Evolutionary conservation across 2,113 vertebrate species (phyloP), one percentile per base, ranked within the genome.

Genomic region (Ptyas mucosa): DNA sequence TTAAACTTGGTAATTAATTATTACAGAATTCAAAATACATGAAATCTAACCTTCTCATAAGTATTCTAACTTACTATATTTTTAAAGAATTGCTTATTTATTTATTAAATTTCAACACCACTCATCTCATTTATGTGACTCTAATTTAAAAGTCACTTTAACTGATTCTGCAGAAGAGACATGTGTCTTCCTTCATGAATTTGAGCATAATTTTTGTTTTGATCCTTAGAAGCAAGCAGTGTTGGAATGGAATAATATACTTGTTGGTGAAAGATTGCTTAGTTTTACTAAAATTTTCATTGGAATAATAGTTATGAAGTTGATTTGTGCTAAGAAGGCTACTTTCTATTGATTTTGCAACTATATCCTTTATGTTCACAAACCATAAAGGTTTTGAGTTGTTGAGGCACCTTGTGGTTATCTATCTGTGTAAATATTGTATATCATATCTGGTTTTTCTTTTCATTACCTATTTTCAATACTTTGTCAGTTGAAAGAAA

Each of bases 1-100:
- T 99, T 96, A 99, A 99, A 96, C 94, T 99, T 89, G 98, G 99
- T 99, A 98, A 98, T 98, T 96, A 90, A 94, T 75, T 88, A 75
- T 93, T 94, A 6, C 0, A 1, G 69, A 86, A 92, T 29, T 23
- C 1, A 39, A 75, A 51, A 20, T 51, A 92, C 43, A 2, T 69
- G 51, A 46, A 81, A 75, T 92, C 6, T 52, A 23, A 34, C 8
- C 3, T 54, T 81, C 3, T 81, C n/a, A 39, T 81, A 69, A 69
- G n/a, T 34, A 75, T 39, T 46, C 26, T 51, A 92, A 21, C 12
- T n/a, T n/a, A 23, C n/a, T 21, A n/a, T 57, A n/a, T 14, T 88
- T 69, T 55, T 4, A 21, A 49, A 18, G 43, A 57, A 69, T 69
- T 69, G 61, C 29, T 69, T 34, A 34, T 69, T 64, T 64, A 64